Percentiles rank a stretch among this genome's conserved stretches.
These are phyloP conservation scores for Idris sp. DNA, from an alignment of 1,140 invertebrate genomes.

Conservation along the genomic window DNA sequence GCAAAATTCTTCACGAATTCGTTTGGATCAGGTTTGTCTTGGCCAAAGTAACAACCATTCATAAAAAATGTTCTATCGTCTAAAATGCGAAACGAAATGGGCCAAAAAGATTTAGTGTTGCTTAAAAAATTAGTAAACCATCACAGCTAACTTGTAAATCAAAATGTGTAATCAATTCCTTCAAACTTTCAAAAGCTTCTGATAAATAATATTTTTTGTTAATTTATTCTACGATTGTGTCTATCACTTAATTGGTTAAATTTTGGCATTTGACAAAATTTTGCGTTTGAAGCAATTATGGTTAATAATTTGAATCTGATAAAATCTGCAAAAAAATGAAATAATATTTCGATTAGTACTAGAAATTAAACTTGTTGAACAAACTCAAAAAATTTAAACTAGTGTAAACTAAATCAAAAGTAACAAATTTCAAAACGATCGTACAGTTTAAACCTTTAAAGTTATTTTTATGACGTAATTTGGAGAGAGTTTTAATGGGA, in stretches of 20 bases:
- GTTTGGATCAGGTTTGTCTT: slow-evolving; percentile 44
- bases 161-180: not conserved
- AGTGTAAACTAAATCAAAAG: too few relatives aligned
- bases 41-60: slow-evolving; percentile 26
- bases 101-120: slow-evolving; percentile 19
- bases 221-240: not conserved
- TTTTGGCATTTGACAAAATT: slow-evolving; percentile 6
- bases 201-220: slow-evolving; percentile 3
- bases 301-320: too few relatives aligned
- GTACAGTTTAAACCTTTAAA: too few relatives aligned
- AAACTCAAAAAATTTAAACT: too few relatives aligned
- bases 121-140: slow-evolving; percentile 18
- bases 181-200: not conserved
- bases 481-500: too few relatives aligned
- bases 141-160: slow-evolving; percentile 25
- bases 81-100: slow-evolving; percentile 12
- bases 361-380: too few relatives aligned
- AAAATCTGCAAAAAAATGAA: too few relatives aligned
- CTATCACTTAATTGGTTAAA: not conserved
- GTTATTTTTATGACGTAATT: too few relatives aligned
- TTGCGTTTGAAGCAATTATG: too few relatives aligned
- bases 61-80: slow-evolving; percentile 12
- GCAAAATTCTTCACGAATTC: slow-evolving; percentile 52
- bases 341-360: too few relatives aligned
- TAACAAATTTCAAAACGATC: too few relatives aligned